Evolutionary conservation across 1,140 invertebrate genomes (phyloP), one percentile per base, ranked within the genome.

Genomic region (Drosophila persimilis): DNA sequence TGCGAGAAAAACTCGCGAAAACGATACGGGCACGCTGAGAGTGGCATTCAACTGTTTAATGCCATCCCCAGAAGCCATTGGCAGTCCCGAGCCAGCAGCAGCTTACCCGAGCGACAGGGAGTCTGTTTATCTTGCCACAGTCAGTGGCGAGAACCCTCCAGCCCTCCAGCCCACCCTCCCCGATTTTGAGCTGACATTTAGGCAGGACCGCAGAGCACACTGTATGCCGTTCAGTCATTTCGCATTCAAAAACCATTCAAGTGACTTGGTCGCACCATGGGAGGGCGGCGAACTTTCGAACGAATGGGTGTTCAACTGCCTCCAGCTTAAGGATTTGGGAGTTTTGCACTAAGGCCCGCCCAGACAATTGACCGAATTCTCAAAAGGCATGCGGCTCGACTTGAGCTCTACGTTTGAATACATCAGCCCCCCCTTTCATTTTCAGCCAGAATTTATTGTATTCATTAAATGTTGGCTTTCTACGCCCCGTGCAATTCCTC

Each of bases 61-160:
- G 77, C 51, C 67, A 67, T 55, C 50, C 77, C 50, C 62, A 44
- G 62, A 41, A 20, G 26, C 48, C 43, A 39, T 39, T 9, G 26
- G 24, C 13, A 24, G 13, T 24, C 11, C 13, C 20, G 6, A 20
- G 47, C 47, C 20, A 64, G 45, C 24, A 26, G n/a, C 35, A 59
- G 45, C 50, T 73, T 50, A 59, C 43, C 52, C 58, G 53, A 77
- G 80, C 80, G 73, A 50, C 77, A 73, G 77, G 80, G 56, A 61
- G 61, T 59, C 73, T 86, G 83, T 86, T 85, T 85, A 78, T 85
- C 81, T 74, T 77, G 70, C 39, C 69, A 45, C 81, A 74, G 67
- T 75, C 64, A 60, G 43, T 58, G 80, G 65, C 64, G 52, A 60
- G 51, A 47, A 56, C 44, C 54, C 41, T 35, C 41, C n/a, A 51